phyloP scores from a whole-genome alignment of 2,113 vertebrate genomes.

The Morone saxatilis region DNA sequence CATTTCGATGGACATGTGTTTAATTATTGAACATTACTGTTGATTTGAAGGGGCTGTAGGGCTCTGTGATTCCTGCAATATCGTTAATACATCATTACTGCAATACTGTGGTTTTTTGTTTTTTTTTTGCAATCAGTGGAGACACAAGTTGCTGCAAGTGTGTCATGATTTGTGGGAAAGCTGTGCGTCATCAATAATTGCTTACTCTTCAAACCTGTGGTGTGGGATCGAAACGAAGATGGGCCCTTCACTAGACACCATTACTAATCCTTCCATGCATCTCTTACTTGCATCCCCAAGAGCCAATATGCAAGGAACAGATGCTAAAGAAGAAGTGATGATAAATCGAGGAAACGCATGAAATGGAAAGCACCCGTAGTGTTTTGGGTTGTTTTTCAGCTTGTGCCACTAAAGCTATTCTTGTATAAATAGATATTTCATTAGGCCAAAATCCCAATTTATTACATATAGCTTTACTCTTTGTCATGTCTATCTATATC shows the following conservation, averaged over 20 bases:
- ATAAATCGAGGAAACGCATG: not conserved
- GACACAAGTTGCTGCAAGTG: constrained; percentile 1
- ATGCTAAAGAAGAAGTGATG: not conserved
- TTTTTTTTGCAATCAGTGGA: not conserved
- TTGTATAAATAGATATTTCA: not conserved
- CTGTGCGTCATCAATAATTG: constrained; percentile 18
- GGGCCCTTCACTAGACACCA: not conserved
- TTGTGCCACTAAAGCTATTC: not conserved
- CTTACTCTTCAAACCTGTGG: constrained; percentile 9
- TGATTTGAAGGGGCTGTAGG: constrained; percentile 20
- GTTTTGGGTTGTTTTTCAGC: not conserved
- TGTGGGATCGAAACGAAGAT: not conserved
- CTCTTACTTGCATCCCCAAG: not conserved
- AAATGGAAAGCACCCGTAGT: not conserved
- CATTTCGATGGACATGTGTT: not conserved
- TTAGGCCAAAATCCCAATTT: not conserved
- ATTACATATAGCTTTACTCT: not conserved
- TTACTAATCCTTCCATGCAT: not conserved
- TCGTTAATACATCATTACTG: constrained; percentile 29
- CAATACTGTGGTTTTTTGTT: not conserved
- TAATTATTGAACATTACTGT: not conserved
- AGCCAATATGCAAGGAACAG: not conserved
- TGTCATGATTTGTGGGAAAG: constrained; percentile 22
- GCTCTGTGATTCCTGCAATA: constrained; percentile 23
- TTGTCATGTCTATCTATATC: not conserved